These are phyloP conservation scores for Macrostomum cliftonense DNA, from an alignment of 2,888 invertebrate species.

Conservation along the genomic window DNA sequence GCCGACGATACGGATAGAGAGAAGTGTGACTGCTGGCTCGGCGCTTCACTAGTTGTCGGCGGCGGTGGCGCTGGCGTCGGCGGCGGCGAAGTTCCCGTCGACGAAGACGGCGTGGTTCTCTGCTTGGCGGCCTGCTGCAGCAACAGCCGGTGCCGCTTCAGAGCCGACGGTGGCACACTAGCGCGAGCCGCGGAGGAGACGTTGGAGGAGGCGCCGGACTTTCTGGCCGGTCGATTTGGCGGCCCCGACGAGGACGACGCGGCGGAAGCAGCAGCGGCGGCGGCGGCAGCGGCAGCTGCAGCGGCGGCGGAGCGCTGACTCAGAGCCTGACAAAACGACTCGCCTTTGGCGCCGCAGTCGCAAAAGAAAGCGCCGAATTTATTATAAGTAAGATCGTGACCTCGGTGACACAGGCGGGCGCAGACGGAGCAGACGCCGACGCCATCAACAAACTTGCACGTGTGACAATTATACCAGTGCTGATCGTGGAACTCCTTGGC, in stretches of 20 bases:
- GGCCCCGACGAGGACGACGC: background rate
- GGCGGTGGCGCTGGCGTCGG: background rate
- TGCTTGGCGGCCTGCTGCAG: no score
- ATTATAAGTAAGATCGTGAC: constrained; percentile 82
- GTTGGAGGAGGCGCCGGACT: background rate
- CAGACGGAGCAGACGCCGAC: constrained; percentile 94
- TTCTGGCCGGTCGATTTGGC: background rate
- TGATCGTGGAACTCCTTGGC: constrained; percentile 93
- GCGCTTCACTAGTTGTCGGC: no score
- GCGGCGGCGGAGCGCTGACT: background rate
- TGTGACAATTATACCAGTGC: constrained; percentile 73
- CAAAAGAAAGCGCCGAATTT: constrained; percentile 98
- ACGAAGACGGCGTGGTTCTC: no score
- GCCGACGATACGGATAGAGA: no score
- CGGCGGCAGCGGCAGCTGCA: background rate
- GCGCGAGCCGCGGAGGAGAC: background rate
- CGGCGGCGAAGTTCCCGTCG: no score
- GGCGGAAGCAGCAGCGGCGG: background rate
- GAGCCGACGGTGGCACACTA: background rate
- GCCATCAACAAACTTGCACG: constrained; percentile 91
- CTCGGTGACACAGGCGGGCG: constrained; percentile 83
- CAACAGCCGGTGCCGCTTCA: background rate
- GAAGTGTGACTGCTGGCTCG: no score
- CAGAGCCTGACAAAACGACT: constrained; percentile 29
- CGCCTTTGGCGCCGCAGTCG: constrained; percentile 86